phyloP scores from a whole-genome alignment of 2,888 invertebrate genomes.

The Labia minor region DNA sequence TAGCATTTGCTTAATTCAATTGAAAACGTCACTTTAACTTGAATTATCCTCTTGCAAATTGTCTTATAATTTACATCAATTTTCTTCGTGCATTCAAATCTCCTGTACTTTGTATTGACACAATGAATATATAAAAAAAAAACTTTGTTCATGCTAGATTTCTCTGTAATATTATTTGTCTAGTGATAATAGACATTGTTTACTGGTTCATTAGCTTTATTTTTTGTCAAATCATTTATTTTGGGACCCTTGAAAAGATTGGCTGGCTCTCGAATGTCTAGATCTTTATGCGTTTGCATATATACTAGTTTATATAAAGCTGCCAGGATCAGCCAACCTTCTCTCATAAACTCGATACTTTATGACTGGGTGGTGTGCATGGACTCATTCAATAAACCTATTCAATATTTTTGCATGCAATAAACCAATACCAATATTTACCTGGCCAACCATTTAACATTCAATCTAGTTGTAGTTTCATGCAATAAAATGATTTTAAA shows the following conservation, averaged over 20 bases:
- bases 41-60: too few relatives aligned
- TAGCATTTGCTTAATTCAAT: too few relatives aligned
- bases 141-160: too few relatives aligned
- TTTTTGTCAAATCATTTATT: background rate
- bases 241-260: background rate
- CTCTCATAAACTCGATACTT: conserved; percentile 13
- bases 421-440: conserved; percentile 8
- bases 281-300: background rate
- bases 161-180: too few relatives aligned
- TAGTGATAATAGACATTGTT: background rate
- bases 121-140: too few relatives aligned
- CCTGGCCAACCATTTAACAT: conserved; percentile 2
- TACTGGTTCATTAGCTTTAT: background rate
- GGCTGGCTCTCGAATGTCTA: background rate
- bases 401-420: conserved; percentile 2
- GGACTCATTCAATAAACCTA: conserved; percentile 6
- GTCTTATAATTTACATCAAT: too few relatives aligned
- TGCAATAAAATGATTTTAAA: background rate
- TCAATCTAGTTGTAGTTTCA: background rate
- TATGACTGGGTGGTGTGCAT: background rate
- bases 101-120: too few relatives aligned
- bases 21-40: too few relatives aligned
- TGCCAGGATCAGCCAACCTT: background rate
- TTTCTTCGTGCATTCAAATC: too few relatives aligned
- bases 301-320: background rate